Evolutionary conservation across 2,888 invertebrate species (phyloP).

Genomic region (Archips xylosteana): DNA sequence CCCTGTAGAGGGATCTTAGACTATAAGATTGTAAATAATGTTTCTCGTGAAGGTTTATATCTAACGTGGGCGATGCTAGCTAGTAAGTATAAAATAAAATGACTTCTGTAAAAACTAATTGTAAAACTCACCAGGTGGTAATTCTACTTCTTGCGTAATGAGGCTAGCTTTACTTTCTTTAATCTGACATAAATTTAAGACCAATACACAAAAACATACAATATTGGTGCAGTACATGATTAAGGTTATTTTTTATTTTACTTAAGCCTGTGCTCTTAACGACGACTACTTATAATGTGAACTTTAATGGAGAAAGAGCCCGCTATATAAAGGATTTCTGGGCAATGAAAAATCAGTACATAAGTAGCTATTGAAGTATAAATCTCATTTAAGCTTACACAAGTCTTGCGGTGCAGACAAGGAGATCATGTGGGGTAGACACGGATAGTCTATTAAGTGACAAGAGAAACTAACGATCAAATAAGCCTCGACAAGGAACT

Average conservation of each 20-base stretch:
- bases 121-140: conserved; percentile 64
- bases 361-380: conserved; percentile 16
- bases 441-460: conserved; percentile 24
- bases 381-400: conserved; percentile 29
- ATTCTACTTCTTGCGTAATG: conserved; percentile 67
- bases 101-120: neutral
- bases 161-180: conserved; percentile 56
- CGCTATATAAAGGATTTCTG: conserved; percentile 31
- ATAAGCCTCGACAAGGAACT: no score
- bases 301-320: neutral
- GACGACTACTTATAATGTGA: conserved; percentile 11
- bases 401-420: conserved; percentile 17
- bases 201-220: conserved; percentile 50
- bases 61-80: no score
- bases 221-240: conserved; percentile 10
- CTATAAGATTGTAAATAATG: no score
- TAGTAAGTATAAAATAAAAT: neutral
- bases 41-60: no score
- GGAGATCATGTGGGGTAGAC: conserved; percentile 15
- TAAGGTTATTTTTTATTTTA: conserved; percentile 7
- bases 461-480: neutral
- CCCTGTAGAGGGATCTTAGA: no score
- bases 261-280: neutral
- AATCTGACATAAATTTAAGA: conserved; percentile 58
- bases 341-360: conserved; percentile 1